Evolutionary conservation across 2,797 vertebrate genomes (phyloP).

Genomic region (Molossus molossus): DNA sequence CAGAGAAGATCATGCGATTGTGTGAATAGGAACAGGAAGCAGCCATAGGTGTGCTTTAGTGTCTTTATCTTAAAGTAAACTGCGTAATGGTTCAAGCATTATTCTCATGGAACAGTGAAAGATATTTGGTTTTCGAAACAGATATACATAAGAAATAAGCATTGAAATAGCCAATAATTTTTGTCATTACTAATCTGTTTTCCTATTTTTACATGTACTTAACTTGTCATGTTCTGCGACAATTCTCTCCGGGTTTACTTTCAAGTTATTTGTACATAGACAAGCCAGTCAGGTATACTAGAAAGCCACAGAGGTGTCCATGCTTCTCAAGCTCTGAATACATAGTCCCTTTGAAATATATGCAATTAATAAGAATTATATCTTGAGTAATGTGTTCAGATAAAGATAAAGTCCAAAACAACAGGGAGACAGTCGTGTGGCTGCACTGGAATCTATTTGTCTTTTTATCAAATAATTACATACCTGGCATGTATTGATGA

Average conservation of each 20-base stretch:
- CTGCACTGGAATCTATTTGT: background rate
- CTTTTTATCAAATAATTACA: conserved; percentile 52
- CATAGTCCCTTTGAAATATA: background rate
- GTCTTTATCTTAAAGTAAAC: background rate
- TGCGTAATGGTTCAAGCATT: background rate
- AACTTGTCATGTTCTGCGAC: background rate
- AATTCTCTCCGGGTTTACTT: background rate
- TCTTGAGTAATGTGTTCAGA: background rate
- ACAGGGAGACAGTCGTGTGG: background rate
- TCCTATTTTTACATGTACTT: background rate
- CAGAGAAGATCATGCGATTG: background rate
- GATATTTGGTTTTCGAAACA: background rate
- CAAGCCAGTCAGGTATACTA: background rate
- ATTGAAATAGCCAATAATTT: background rate
- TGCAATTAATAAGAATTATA: background rate
- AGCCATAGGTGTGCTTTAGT: background rate
- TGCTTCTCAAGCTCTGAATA: background rate
- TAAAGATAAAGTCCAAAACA: background rate
- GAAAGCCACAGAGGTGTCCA: background rate
- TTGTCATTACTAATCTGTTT: background rate
- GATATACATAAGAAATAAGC: background rate
- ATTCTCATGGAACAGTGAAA: background rate
- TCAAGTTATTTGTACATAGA: background rate
- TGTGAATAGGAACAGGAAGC: background rate
- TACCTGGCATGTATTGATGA: background rate